Evolutionary conservation across 2,888 invertebrate genomes (phyloP).

Genomic region (Pardosa pseudoannulata): DNA sequence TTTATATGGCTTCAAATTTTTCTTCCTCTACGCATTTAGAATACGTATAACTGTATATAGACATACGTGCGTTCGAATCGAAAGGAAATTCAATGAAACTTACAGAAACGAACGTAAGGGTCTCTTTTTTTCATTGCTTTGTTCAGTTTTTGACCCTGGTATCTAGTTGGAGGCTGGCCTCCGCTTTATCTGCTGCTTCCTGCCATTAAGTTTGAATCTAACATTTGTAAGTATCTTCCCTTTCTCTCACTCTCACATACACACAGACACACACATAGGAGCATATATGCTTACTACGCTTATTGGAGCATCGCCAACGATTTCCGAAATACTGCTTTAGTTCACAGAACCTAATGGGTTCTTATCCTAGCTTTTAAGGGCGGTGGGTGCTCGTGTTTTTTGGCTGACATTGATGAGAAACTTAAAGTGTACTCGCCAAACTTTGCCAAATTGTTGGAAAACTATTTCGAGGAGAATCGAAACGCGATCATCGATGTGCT

Average conservation of each 20-base stretch:
- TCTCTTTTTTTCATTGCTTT: too few relatives aligned
- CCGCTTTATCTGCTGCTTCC: background rate
- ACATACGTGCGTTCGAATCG: too few relatives aligned
- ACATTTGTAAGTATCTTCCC: background rate
- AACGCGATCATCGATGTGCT: background rate
- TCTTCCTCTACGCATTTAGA: too few relatives aligned
- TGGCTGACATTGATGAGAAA: background rate
- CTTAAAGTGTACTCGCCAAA: background rate
- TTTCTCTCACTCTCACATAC: background rate
- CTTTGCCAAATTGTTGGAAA: constrained; percentile 8
- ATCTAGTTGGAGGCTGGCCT: background rate
- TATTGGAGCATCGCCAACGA: background rate
- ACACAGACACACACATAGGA: background rate
- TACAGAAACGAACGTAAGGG: too few relatives aligned
- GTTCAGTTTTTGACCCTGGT: too few relatives aligned
- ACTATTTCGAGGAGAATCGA: background rate
- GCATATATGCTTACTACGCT: background rate
- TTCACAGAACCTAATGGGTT: background rate
- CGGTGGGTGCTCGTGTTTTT: background rate
- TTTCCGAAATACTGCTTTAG: background rate
- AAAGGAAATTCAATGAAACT: too few relatives aligned
- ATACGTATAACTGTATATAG: too few relatives aligned
- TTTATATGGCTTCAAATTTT: too few relatives aligned
- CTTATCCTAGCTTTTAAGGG: background rate
- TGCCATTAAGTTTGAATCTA: background rate